A percentile compares a stretch with the other conserved stretches of the same genome.
phyloP scores from a whole-genome alignment of 2,797 vertebrate species.

The Hybognathus amarus region DNA sequence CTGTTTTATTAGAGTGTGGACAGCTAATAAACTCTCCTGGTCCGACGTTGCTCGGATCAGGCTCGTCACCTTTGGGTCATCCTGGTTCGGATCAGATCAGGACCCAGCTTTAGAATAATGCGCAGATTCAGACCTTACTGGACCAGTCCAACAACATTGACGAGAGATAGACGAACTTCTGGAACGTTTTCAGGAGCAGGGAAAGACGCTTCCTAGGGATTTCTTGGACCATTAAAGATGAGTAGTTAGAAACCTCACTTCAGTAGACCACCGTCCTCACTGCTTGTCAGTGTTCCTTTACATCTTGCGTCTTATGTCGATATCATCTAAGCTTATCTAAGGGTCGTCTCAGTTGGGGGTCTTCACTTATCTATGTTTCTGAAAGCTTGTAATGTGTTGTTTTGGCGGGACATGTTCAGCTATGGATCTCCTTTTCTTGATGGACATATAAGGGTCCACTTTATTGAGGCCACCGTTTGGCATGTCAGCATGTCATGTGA shows the following conservation, averaged over 20 bases:
- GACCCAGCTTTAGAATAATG: slow-evolving; percentile 82
- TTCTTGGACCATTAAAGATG: slow-evolving; percentile 73
- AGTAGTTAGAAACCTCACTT: slow-evolving; percentile 55
- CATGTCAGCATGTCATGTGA: slow-evolving; percentile 53
- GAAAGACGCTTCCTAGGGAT: slow-evolving; percentile 81
- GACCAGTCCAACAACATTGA: slow-evolving; percentile 87
- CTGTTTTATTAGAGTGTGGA: slow-evolving; percentile 81
- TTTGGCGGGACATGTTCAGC: slow-evolving; percentile 35
- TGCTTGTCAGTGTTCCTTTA: slow-evolving; percentile 18
- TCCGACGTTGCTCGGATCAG: slow-evolving; percentile 81
- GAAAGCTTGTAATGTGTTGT: slow-evolving; percentile 48
- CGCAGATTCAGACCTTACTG: slow-evolving; percentile 88
- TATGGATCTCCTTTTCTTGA: slow-evolving; percentile 36
- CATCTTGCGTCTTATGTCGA: background rate
- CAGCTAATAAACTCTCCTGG: slow-evolving; percentile 87
- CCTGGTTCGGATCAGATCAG: slow-evolving; percentile 73
- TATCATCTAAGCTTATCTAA: background rate
- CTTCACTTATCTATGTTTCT: slow-evolving; percentile 35
- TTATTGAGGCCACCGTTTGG: slow-evolving; percentile 48
- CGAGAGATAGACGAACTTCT: slow-evolving; percentile 90
- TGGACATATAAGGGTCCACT: slow-evolving; percentile 31
- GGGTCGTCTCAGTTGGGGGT: background rate
- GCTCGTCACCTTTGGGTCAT: slow-evolving; percentile 82
- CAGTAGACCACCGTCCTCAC: slow-evolving; percentile 30
- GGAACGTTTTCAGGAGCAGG: slow-evolving; percentile 92